A percentile compares a stretch with the other conserved stretches of the same genome.
These are phyloP conservation scores for Gadus macrocephalus DNA, from an alignment of 2,113 vertebrate genomes.

Conservation along the genomic window DNA sequence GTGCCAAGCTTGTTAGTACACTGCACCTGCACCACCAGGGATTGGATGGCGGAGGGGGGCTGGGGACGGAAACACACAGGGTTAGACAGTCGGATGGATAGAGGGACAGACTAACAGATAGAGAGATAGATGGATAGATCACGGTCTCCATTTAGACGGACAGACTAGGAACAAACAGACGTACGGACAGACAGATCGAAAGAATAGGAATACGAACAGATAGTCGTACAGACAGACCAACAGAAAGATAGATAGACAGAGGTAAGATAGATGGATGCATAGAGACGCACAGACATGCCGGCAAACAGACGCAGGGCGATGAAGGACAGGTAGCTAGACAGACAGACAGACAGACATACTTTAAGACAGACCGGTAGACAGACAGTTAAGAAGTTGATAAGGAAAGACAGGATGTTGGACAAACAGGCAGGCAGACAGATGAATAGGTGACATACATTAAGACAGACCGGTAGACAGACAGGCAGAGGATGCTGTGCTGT, in stretches of 20 bases:
- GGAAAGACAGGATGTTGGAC: background rate
- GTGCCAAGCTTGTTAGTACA: slow-evolving; percentile 90
- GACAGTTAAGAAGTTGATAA: background rate
- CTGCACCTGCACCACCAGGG: slow-evolving; percentile 94
- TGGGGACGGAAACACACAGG: slow-evolving; percentile 48
- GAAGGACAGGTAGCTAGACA: background rate
- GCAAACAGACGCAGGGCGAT: background rate
- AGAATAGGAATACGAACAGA: background rate
- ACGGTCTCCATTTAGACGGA: background rate
- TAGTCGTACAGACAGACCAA: background rate
- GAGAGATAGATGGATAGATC: background rate
- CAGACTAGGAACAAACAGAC: background rate
- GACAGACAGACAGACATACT: background rate
- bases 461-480: no score
- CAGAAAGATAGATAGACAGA: background rate
- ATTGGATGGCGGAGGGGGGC: slow-evolving; percentile 90
- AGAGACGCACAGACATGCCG: background rate
- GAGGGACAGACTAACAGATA: background rate
- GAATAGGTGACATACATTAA: background rate
- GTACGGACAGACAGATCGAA: background rate
- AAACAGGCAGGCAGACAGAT: background rate
- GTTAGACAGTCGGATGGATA: background rate
- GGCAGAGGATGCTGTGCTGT: background rate
- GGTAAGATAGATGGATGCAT: background rate
- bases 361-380: background rate